Evolutionary conservation across 1,140 invertebrate species (phyloP).

Genomic region (Bombus consobrinus): DNA sequence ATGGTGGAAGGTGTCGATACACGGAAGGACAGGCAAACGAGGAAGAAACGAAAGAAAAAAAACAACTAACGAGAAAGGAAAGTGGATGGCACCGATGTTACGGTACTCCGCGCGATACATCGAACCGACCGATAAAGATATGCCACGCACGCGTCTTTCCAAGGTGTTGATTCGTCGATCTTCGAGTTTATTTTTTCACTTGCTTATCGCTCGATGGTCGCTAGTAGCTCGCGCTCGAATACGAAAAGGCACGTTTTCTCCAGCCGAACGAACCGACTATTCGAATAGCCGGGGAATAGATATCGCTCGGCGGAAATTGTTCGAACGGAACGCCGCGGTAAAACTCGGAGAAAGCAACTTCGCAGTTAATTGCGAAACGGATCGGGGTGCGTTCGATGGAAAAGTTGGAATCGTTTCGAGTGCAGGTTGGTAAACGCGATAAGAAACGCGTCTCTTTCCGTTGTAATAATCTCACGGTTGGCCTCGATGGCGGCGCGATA

Average conservation of each 20-base stretch:
- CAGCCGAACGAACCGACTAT: background rate
- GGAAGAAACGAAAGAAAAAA: background rate
- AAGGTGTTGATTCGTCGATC: slow-evolving; percentile 27
- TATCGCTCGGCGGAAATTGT: background rate
- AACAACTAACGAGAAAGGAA: background rate
- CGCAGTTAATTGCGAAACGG: background rate
- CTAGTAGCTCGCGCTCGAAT: background rate
- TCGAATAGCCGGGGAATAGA: background rate
- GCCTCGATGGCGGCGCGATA: slow-evolving; percentile 13
- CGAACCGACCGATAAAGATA: slow-evolving; percentile 30
- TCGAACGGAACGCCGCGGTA: too few relatives aligned
- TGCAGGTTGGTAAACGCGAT: background rate
- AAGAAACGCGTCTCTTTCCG: background rate
- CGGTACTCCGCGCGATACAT: background rate
- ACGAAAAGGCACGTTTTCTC: background rate
- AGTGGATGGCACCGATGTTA: background rate
- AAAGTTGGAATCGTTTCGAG: background rate
- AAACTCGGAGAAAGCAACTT: background rate
- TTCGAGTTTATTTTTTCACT: background rate
- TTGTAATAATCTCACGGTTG: slow-evolving; percentile 5
- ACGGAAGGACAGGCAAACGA: background rate
- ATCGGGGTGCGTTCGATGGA: background rate
- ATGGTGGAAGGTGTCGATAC: background rate
- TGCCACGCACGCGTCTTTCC: slow-evolving; percentile 16
- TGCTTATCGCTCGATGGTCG: slow-evolving; percentile 10